These are phyloP conservation scores for Zaprionus bogoriensis DNA, from an alignment of 2,888 invertebrate genomes.

Conservation along the genomic window DNA sequence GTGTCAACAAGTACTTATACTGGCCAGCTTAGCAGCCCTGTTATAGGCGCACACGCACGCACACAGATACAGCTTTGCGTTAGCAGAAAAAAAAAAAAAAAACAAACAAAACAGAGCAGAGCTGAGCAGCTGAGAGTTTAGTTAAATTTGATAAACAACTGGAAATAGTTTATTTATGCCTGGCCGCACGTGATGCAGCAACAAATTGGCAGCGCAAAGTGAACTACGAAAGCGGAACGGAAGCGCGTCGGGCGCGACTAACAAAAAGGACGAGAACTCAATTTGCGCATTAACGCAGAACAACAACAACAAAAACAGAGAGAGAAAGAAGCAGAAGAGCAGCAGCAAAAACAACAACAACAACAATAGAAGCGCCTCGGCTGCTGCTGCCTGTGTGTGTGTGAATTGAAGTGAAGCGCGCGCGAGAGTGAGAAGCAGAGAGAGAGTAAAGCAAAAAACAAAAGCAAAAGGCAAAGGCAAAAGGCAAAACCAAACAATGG, in stretches of 20 bases:
- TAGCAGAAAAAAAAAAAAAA: slow-evolving; percentile 52
- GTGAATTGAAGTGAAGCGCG: too few relatives aligned
- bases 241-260: slow-evolving; percentile 1
- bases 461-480: too few relatives aligned
- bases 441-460: too few relatives aligned
- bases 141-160: slow-evolving; percentile 44
- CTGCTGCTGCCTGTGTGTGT: neutral
- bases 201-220: neutral
- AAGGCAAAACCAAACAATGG: too few relatives aligned
- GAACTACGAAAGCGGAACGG: neutral
- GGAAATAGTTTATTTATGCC: slow-evolving; percentile 1
- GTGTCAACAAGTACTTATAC: neutral
- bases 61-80: slow-evolving; percentile 15
- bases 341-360: neutral
- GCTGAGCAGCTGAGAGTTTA: slow-evolving; percentile 45
- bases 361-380: too few relatives aligned
- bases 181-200: neutral
- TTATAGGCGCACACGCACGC: slow-evolving; percentile 22
- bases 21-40: slow-evolving; percentile 1
- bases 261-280: neutral
- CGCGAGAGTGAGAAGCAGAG: too few relatives aligned
- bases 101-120: slow-evolving; percentile 42
- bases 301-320: slow-evolving; percentile 26
- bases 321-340: too few relatives aligned
- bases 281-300: slow-evolving; percentile 17